Evolutionary conservation across 2,797 vertebrate genomes (phyloP), one percentile per base, ranked within the genome.

Genomic region (Amblyraja radiata): DNA sequence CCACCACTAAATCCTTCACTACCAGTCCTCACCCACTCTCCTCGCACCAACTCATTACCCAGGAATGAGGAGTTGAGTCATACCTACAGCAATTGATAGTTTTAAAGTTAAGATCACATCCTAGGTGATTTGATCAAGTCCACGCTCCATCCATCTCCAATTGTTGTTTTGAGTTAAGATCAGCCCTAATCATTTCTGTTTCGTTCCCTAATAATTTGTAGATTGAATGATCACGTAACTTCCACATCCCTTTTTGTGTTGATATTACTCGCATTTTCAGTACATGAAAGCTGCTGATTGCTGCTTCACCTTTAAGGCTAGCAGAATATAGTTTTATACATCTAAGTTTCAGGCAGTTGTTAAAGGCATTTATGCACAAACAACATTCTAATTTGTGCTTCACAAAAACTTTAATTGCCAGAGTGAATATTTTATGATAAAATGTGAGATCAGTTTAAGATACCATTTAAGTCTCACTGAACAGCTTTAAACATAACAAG

Each of bases 401-500:
- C 23, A 92, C 23, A 92, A 92, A 92, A 71, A 68, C 84, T 68
- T 88, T 28, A 71, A 76, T 76, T 74, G 36, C 25, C 71, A 76
- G 46, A 76, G 23, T 76, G 90, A 74, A 76, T 92, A 92, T 76
- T 92, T 92, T 73, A 74, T 54, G 21, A 25, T 74, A 92, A 92
- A 76, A 92, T 92, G 46, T 16, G 58, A 13, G 23, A 76, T 92
- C 90, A 92, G 76, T 71, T 74, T 91, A 92, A 92, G 90, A 92
- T 76, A 92, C 90, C 39, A 74, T 71, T 92, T 92, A 88, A 11
- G 84, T 65, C 63, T 86, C 63, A 32, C 23, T 92, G 71, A 92
- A 76, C 90, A 92, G 90, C 71, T 92, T 92, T 92, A 54, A 76
- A 71, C 90, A 76, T 39, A 92, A 92, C 71, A 92, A 74, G 90